phyloP scores from a whole-genome alignment of 2,113 vertebrate species.

The Misgurnus anguillicaudatus region DNA sequence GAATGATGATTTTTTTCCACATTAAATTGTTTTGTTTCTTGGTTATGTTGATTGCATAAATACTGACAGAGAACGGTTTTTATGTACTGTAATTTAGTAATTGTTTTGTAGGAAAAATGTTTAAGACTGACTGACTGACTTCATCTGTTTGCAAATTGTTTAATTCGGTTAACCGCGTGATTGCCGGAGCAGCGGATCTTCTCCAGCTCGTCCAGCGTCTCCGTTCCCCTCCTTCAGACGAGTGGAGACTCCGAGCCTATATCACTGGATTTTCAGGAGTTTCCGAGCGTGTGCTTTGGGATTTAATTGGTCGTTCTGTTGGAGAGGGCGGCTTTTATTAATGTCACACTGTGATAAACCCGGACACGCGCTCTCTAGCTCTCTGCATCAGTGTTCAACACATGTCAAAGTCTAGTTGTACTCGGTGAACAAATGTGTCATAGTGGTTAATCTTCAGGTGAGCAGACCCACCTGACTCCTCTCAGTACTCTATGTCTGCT shows the following conservation, averaged over 20 bases:
- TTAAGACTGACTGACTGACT: constrained; percentile 87
- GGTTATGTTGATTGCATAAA: constrained; percentile 99
- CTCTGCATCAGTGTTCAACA: background rate
- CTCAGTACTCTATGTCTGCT: background rate
- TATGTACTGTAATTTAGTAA: constrained; percentile 99
- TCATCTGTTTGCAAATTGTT: constrained; percentile 96
- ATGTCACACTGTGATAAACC: constrained; percentile 36
- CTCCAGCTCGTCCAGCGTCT: background rate
- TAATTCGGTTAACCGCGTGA: constrained; percentile 91
- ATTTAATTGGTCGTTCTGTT: background rate
- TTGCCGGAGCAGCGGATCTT: constrained; percentile 61
- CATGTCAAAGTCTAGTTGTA: background rate
- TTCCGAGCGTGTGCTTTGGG: background rate
- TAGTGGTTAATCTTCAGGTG: background rate
- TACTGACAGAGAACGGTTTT: constrained; percentile 95
- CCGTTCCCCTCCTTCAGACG: background rate
- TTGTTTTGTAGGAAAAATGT: constrained; percentile 89
- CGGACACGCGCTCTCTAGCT: background rate
- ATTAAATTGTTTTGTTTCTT: constrained; percentile 99
- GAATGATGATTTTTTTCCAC: constrained; percentile 99
- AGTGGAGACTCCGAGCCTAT: background rate
- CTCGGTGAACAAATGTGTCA: background rate
- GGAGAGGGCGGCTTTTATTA: constrained; percentile 39
- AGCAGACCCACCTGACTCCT: background rate
- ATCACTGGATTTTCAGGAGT: constrained; percentile 25